A percentile compares a stretch with the other conserved stretches of the same genome.
phyloP scores from a whole-genome alignment of 2,797 vertebrate genomes.

The Lepus townsendii region DNA sequence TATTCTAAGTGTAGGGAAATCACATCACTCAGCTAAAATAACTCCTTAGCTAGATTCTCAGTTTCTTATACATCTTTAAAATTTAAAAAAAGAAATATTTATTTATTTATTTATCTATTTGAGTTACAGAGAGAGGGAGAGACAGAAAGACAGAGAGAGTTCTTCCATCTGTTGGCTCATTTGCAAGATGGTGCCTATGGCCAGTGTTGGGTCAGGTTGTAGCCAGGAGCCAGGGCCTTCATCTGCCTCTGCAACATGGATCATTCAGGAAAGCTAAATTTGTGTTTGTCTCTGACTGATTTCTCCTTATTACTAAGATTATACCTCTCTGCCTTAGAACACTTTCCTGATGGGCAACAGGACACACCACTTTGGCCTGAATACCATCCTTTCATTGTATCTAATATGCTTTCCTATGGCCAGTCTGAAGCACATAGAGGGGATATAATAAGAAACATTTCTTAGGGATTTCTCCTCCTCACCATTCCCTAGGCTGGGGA shows the following conservation, averaged over 20 bases:
- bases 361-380: not conserved
- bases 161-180: too few species aligned
- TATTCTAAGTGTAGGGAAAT: not conserved
- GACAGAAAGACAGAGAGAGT: too few species aligned
- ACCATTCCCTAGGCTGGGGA: not conserved
- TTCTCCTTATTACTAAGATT: not conserved
- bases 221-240: too few species aligned
- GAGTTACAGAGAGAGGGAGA: too few species aligned
- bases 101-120: too few species aligned
- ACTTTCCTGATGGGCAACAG: not conserved
- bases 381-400: not conserved
- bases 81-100: not conserved
- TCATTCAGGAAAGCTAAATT: not conserved
- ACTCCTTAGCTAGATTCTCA: not conserved
- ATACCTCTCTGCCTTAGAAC: not conserved
- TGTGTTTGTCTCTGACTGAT: not conserved
- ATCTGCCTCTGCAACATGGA: not conserved
- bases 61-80: not conserved
- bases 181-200: too few species aligned
- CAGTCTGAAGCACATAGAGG: not conserved
- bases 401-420: not conserved
- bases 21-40: not conserved
- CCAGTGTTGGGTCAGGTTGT: too few species aligned
- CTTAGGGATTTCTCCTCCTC: not conserved
- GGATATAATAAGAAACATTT: not conserved